phyloP scores from a whole-genome alignment of 2,797 vertebrate genomes.

The Fundulus diaphanus region DNA sequence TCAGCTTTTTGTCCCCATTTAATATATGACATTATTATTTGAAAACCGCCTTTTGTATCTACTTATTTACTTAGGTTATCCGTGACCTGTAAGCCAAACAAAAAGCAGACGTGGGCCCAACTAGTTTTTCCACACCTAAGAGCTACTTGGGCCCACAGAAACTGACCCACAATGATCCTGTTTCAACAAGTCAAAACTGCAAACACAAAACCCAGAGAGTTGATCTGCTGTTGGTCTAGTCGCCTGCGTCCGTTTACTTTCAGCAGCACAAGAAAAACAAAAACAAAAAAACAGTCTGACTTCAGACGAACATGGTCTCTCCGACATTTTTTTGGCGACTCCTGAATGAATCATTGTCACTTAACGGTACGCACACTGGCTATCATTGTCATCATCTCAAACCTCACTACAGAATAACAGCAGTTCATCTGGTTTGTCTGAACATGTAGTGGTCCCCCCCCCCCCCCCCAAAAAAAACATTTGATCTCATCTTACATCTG shows the following conservation, averaged over 20 bases:
- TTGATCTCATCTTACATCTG: conserved; percentile 17
- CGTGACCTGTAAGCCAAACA: background rate
- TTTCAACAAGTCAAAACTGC: conserved; percentile 52
- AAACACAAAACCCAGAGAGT: conserved; percentile 31
- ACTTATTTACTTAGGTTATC: conserved; percentile 1
- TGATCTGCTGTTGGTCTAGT: conserved; percentile 34
- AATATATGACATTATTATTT: background rate
- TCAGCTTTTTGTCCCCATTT: background rate
- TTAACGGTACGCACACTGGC: conserved; percentile 44
- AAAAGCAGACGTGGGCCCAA: background rate
- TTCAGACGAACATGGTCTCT: conserved; percentile 41
- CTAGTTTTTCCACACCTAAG: background rate
- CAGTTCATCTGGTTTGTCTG: conserved; percentile 50
- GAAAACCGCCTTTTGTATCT: background rate
- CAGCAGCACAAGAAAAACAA: conserved; percentile 13
- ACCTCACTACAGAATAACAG: conserved; percentile 15
- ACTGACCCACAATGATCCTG: conserved; percentile 28
- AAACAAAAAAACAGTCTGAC: conserved; percentile 49
- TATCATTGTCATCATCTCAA: conserved; percentile 44
- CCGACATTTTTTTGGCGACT: conserved; percentile 75
- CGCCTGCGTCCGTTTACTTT: conserved; percentile 15
- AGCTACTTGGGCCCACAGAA: background rate
- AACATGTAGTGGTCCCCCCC: conserved; percentile 14
- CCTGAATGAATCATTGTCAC: conserved; percentile 72
- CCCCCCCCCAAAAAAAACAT: conserved; percentile 31